phyloP scores from a whole-genome alignment of 2,888 invertebrate genomes.

The Pasiphila rectangulata region DNA sequence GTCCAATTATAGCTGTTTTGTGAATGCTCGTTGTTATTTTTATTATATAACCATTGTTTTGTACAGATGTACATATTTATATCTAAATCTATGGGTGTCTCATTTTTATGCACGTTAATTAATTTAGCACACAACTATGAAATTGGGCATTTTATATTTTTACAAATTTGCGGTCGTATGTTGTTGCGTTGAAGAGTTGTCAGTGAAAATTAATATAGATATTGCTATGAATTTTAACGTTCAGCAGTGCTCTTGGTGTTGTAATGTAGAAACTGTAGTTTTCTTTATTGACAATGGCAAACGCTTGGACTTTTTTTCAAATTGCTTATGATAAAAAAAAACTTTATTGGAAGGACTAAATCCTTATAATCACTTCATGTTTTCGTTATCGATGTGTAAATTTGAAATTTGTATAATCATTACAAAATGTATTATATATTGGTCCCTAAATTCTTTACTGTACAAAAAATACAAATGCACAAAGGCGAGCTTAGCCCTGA shows the following conservation, averaged over 20 bases:
- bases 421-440: too few species aligned
- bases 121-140: not conserved
- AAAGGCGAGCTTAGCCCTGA: too few species aligned
- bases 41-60: conserved; percentile 4
- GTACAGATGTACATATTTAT: not conserved
- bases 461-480: too few species aligned
- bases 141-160: conserved; percentile 12
- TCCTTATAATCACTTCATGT: not conserved
- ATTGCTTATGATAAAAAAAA: conserved; percentile 11
- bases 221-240: conserved; percentile 10
- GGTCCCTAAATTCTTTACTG: too few species aligned
- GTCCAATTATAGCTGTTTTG: conserved; percentile 5
- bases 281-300: conserved; percentile 7
- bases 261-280: conserved; percentile 14
- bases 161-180: not conserved
- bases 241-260: conserved; percentile 22
- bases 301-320: conserved; percentile 16
- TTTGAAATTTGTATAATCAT: too few species aligned
- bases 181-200: conserved; percentile 15
- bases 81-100: conserved; percentile 4
- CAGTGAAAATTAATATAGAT: conserved; percentile 14
- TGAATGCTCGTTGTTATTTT: conserved; percentile 8
- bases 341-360: not conserved
- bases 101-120: conserved; percentile 6
- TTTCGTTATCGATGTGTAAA: not conserved